These are phyloP conservation scores for Etheostoma perlongum DNA, from an alignment of 2,797 vertebrate species.

Conservation along the genomic window DNA sequence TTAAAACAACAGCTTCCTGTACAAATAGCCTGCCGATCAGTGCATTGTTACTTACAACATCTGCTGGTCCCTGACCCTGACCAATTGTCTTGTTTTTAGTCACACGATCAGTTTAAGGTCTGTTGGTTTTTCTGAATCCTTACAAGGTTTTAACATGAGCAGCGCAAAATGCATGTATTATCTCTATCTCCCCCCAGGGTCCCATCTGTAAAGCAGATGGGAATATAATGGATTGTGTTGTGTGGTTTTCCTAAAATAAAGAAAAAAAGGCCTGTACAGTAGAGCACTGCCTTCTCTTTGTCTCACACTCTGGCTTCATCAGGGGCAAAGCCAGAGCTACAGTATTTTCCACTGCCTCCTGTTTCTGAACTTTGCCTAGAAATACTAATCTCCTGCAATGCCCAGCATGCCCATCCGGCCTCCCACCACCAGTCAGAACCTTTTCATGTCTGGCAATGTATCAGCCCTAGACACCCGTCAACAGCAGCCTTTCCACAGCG, in stretches of 20 bases:
- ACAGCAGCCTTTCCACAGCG: slow-evolving; percentile 26
- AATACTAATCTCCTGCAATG: slow-evolving; percentile 54
- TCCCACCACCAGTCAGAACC: slow-evolving; percentile 43
- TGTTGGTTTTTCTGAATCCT: slow-evolving; percentile 4
- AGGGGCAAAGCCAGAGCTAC: slow-evolving; percentile 8
- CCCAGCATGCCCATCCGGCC: slow-evolving; percentile 53
- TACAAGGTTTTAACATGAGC: slow-evolving; percentile 1
- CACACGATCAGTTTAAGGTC: background rate
- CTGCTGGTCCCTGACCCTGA: background rate
- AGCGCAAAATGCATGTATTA: slow-evolving; percentile 16
- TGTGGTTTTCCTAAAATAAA: slow-evolving; percentile 23
- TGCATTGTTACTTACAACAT: background rate
- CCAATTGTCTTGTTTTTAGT: background rate
- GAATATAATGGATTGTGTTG: slow-evolving; percentile 42
- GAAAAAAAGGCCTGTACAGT: background rate
- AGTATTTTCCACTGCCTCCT: slow-evolving; percentile 1
- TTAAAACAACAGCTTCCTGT: slow-evolving; percentile 1
- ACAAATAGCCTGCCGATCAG: slow-evolving; percentile 2
- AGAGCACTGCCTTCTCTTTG: background rate
- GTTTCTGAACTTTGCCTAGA: slow-evolving; percentile 53
- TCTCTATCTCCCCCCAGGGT: slow-evolving; percentile 42
- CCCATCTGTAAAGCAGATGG: slow-evolving; percentile 77
- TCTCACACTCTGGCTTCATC: slow-evolving; percentile 6
- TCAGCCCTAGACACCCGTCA: slow-evolving; percentile 61
- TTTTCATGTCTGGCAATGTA: slow-evolving; percentile 57